Conservation (phyloP, 1,140 invertebrate species). For the Capitella teleta region DNA sequence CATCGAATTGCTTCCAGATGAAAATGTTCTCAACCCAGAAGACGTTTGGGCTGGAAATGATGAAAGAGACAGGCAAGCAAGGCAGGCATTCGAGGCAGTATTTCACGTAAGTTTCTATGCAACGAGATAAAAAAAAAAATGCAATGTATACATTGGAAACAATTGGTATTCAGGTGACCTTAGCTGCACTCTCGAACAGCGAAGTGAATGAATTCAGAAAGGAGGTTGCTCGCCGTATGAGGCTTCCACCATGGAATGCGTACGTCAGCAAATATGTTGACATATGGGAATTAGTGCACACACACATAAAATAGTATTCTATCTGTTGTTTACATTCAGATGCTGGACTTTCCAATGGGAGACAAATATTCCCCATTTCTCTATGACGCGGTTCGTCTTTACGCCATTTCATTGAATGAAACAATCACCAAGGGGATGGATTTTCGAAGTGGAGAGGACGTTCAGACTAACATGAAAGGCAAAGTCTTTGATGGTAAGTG, state of each 20-base stretch:
- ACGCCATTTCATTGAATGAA: conserved; percentile 80
- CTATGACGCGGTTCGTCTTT: conserved; percentile 75
- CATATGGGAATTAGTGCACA: too few relatives aligned
- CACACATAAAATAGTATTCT: background rate
- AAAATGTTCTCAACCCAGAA: background rate
- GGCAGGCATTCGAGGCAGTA: conserved; percentile 10
- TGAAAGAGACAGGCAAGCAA: background rate
- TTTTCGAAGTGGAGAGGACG: conserved; percentile 60
- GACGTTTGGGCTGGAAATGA: conserved; percentile 7
- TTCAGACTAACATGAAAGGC: conserved; percentile 59
- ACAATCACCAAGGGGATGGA: conserved; percentile 64
- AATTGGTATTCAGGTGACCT: conserved; percentile 6
- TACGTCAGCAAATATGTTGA: too few relatives aligned
- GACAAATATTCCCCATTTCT: conserved; percentile 33
- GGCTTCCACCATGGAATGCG: conserved; percentile 9
- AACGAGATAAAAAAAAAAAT: background rate
- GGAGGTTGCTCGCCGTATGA: conserved; percentile 7
- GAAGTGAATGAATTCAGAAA: conserved; percentile 7
- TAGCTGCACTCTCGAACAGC: conserved; percentile 4
- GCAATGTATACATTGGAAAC: background rate
- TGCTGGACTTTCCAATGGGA: conserved; percentile 1
- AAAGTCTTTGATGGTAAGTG: conserved; percentile 25
- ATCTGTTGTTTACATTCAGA: background rate
- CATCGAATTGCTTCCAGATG: conserved; percentile 6
- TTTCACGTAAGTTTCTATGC: conserved; percentile 1